Evolutionary conservation across 2,113 vertebrate genomes (phyloP).

Genomic region (Enhydra lutris): DNA sequence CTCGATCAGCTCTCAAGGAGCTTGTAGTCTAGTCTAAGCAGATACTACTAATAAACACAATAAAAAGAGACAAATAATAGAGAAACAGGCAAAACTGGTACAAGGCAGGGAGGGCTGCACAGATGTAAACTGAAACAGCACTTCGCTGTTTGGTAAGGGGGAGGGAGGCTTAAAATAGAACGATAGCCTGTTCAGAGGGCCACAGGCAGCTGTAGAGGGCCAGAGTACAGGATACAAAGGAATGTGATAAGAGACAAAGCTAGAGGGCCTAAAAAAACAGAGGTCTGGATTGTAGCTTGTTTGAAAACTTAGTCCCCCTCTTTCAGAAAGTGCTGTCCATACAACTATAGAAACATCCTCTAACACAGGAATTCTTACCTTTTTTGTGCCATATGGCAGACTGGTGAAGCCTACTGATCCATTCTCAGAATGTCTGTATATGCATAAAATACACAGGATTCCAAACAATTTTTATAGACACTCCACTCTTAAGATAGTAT

Average conservation of each 20-base stretch:
- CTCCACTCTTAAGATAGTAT: background rate
- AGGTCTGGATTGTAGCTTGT: background rate
- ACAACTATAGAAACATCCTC: background rate
- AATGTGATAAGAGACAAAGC: slow-evolving; percentile 37
- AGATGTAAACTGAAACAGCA: background rate
- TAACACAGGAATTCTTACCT: background rate
- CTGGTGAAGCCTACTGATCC: background rate
- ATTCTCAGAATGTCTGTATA: background rate
- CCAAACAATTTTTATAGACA: background rate
- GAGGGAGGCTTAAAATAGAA: slow-evolving; percentile 53
- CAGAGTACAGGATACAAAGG: slow-evolving; percentile 31
- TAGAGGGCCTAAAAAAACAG: slow-evolving; percentile 15
- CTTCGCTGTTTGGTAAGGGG: background rate
- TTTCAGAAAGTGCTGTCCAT: background rate
- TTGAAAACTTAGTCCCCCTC: background rate
- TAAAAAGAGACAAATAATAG: background rate
- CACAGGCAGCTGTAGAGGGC: background rate
- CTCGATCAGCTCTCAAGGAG: background rate
- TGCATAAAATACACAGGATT: background rate
- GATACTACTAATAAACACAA: background rate
- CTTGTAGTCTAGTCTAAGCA: background rate
- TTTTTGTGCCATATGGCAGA: background rate
- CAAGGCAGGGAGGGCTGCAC: background rate
- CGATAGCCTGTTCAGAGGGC: background rate
- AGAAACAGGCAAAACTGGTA: background rate